Evolutionary conservation across 2,888 invertebrate species (phyloP), one percentile per base, ranked within the genome.

Genomic region (Poecilus cupreus): DNA sequence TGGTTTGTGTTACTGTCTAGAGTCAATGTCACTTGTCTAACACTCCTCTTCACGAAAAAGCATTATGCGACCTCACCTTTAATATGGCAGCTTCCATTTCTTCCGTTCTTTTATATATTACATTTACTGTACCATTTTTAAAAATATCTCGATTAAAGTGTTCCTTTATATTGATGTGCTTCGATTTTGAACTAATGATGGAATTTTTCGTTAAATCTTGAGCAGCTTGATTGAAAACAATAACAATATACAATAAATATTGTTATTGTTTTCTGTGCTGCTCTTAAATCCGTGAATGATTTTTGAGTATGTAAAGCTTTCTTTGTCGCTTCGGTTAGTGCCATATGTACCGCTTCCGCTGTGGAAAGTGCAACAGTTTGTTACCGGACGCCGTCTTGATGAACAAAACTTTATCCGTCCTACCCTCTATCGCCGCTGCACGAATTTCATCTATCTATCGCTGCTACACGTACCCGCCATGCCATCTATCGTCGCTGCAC

Each of bases 331-430:
- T 74, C 74, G 3, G 74, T 39, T n/a, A 46, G 20, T 5, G 74
- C 51, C 37, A 76, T 54, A 76, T 54, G 54, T 51, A 54, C 76
- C 3, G 76, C 76, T 54, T 76, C 54, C 2, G 18, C 18, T 18
- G 68, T 37, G 3, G 68, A 68, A 10, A 68, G 16, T 37, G 37
- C 68, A 1, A 68, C 68, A n/a, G n/a, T n/a, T n/a, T n/a, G n/a
- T n/a, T n/a, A n/a, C n/a, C n/a, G n/a, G n/a, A n/a, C n/a, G n/a
- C n/a, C n/a, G n/a, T n/a, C n/a, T n/a, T n/a, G n/a, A n/a, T n/a
- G n/a, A n/a, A n/a, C n/a, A n/a, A n/a, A n/a, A n/a, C n/a, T n/a
- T n/a, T n/a, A n/a, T n/a, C n/a, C n/a, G n/a, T n/a, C n/a, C n/a
- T n/a, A n/a, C n/a, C n/a, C n/a, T n/a, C n/a, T n/a, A n/a, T n/a